phyloP scores from a whole-genome alignment of 2,888 invertebrate species.

The Cyrtodaria siliqua region DNA sequence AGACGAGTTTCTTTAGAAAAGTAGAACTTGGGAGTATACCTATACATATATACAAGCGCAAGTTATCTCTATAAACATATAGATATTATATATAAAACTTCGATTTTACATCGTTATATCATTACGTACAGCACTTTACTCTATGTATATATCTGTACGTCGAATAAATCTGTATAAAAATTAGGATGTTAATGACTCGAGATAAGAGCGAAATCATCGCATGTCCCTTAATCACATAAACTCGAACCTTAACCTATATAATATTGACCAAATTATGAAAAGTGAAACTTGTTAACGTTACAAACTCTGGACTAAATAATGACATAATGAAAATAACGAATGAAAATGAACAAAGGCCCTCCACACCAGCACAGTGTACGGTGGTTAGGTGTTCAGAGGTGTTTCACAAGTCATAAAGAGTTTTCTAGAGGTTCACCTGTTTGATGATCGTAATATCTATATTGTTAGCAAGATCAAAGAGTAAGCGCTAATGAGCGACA shows the following conservation, averaged over 20 bases:
- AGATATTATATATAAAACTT: too few relatives aligned
- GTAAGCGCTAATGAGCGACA: constrained; percentile 1
- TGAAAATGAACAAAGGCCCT: not conserved
- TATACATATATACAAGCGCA: too few relatives aligned
- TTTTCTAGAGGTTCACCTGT: not conserved
- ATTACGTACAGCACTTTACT: too few relatives aligned
- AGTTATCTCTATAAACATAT: too few relatives aligned
- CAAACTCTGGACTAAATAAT: constrained; percentile 2
- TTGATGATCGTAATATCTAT: not conserved
- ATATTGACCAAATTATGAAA: not conserved
- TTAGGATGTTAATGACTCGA: not conserved
- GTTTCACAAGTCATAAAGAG: not conserved
- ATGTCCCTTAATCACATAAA: not conserved
- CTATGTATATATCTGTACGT: too few relatives aligned
- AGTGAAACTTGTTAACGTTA: not conserved
- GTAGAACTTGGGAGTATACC: too few relatives aligned
- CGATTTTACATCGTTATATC: too few relatives aligned
- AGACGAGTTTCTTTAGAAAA: too few relatives aligned
- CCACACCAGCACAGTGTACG: not conserved
- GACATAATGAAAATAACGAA: not conserved
- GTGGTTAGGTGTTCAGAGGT: not conserved
- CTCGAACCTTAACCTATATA: not conserved
- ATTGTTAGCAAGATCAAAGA: constrained; percentile 5
- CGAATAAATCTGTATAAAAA: too few relatives aligned
- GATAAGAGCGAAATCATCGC: not conserved